These are phyloP conservation scores for Leistus spinibarbis DNA, from an alignment of 2,888 invertebrate species.

Conservation along the genomic window DNA sequence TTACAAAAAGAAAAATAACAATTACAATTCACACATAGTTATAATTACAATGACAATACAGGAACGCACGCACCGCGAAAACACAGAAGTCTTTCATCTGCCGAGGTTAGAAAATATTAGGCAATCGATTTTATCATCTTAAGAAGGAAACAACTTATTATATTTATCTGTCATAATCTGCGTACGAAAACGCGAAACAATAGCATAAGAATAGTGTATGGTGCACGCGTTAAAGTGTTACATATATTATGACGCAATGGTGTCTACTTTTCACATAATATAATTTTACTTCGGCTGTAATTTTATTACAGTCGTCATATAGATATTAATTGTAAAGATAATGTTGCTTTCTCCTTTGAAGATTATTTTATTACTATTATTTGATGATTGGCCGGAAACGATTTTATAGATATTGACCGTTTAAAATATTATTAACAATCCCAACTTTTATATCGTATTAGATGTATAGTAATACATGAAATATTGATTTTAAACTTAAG, in stretches of 20 bases:
- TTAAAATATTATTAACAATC: too few relatives aligned
- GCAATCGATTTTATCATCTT: background rate
- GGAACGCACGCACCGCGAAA: background rate
- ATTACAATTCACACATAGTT: background rate
- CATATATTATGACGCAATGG: background rate
- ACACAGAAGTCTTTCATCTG: background rate
- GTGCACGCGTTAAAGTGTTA: background rate
- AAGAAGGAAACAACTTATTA: background rate
- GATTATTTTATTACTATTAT: background rate
- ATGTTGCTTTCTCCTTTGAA: background rate
- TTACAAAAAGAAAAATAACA: background rate
- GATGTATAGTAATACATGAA: too few relatives aligned
- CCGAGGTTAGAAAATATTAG: background rate
- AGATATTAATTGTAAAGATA: background rate
- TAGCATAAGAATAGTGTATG: background rate
- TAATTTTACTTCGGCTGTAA: too few relatives aligned
- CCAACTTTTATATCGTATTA: too few relatives aligned
- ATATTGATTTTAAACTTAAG: too few relatives aligned
- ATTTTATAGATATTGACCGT: too few relatives aligned
- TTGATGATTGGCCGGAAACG: background rate
- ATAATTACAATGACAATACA: background rate
- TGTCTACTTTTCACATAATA: too few relatives aligned
- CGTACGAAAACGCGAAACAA: background rate
- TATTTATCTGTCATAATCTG: background rate
- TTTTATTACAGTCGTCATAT: too few relatives aligned